Percentiles rank a stretch among this genome's conserved stretches.
These are phyloP conservation scores for Amblyjoppa proteus DNA, from an alignment of 2,888 invertebrate species.

Conservation along the genomic window DNA sequence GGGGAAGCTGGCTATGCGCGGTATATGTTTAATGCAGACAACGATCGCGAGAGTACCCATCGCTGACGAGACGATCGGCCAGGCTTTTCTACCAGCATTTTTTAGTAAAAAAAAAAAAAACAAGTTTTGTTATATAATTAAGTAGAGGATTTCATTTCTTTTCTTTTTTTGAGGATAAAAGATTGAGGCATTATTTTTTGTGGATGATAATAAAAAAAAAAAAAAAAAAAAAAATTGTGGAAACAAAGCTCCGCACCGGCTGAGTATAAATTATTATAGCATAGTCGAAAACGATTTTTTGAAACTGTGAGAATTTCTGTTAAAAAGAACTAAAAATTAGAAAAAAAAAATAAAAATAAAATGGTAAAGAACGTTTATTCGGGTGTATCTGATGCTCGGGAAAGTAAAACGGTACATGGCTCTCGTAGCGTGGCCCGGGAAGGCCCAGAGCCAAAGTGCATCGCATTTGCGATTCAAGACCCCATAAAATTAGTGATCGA, in stretches of 20 bases:
- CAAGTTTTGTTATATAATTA: not conserved
- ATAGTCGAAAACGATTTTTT: not conserved
- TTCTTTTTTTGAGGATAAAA: not conserved
- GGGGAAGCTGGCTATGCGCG: slow-evolving; percentile 34
- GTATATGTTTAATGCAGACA: slow-evolving; percentile 80
- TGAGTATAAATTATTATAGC: not conserved
- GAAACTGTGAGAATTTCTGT: not conserved
- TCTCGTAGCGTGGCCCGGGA: not conserved
- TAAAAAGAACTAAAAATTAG: not conserved
- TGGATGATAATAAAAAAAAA: not conserved
- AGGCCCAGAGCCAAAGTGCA: slow-evolving; percentile 26
- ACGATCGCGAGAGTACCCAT: slow-evolving; percentile 32
- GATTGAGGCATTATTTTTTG: not conserved
- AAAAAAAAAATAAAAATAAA: slow-evolving; percentile 4
- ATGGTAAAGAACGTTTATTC: not conserved
- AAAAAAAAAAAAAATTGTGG: not conserved
- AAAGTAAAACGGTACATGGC: slow-evolving; percentile 19
- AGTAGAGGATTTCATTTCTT: not conserved
- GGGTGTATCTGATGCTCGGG: not conserved
- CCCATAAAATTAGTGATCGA: slow-evolving; percentile 59
- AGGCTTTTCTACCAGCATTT: slow-evolving; percentile 13
- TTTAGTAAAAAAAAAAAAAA: not conserved
- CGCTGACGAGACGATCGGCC: slow-evolving; percentile 30
- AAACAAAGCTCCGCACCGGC: not conserved
- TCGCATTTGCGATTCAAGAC: slow-evolving; percentile 46